Evolutionary conservation across 2,797 vertebrate species (phyloP).

Genomic region (Pterois miles): DNA sequence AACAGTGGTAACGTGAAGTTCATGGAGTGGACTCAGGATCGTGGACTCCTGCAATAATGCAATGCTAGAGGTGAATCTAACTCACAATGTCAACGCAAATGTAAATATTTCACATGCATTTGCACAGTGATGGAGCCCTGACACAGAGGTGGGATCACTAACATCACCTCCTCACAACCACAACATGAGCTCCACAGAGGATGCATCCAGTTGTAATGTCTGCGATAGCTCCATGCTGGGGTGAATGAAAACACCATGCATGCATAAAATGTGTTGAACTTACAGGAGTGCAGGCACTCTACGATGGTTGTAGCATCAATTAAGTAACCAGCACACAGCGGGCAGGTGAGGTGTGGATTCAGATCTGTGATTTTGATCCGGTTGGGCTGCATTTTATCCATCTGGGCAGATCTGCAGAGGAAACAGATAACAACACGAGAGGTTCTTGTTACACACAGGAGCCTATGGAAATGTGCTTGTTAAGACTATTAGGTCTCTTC

Average conservation of each 20-base stretch:
- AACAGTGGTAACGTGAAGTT: too few species aligned
- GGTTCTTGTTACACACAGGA: slow-evolving; percentile 1
- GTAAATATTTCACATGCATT: not conserved
- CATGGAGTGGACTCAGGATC: not conserved
- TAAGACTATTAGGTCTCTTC: slow-evolving; percentile 8
- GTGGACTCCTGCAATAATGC: not conserved
- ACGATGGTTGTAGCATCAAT: slow-evolving; percentile 95
- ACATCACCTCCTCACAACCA: not conserved
- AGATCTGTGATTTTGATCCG: slow-evolving; percentile 94
- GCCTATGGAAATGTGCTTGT: not conserved
- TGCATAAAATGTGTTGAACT: slow-evolving; percentile 67
- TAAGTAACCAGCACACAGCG: slow-evolving; percentile 93
- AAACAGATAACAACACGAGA: slow-evolving; percentile 12
- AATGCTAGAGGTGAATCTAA: not conserved
- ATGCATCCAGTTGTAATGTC: not conserved
- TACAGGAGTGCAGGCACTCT: slow-evolving; percentile 96
- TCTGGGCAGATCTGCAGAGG: slow-evolving; percentile 73
- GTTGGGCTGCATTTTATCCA: slow-evolving; percentile 92
- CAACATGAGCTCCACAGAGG: not conserved
- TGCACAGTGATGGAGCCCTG: not conserved
- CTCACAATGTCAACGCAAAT: not conserved
- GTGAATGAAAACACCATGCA: not conserved
- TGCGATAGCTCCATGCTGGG: not conserved
- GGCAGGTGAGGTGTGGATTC: slow-evolving; percentile 94
- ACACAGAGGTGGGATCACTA: too few species aligned